Percentiles rank a stretch among this genome's conserved stretches.
phyloP scores from a whole-genome alignment of 2,888 invertebrate genomes.

The Dastarcus helophoroides region DNA sequence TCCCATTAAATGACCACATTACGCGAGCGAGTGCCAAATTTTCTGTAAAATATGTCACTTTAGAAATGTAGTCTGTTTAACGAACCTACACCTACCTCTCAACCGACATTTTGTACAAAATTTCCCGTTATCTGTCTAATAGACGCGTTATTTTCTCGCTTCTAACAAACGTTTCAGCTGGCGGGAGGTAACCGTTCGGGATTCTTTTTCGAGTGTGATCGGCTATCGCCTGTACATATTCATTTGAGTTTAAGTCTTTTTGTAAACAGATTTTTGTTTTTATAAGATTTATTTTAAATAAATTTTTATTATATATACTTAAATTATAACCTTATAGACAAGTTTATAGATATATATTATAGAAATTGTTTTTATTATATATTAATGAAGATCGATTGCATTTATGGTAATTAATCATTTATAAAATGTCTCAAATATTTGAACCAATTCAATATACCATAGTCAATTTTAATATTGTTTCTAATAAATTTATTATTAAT shows the following conservation, averaged over 20 bases:
- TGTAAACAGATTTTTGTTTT: slow-evolving; percentile 25
- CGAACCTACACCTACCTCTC: too few species aligned
- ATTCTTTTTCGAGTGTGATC: too few species aligned
- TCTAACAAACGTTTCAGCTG: too few species aligned
- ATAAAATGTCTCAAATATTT: slow-evolving; percentile 24
- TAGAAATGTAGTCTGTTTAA: too few species aligned
- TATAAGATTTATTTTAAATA: slow-evolving; percentile 30
- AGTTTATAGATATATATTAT: slow-evolving; percentile 32
- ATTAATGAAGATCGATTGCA: slow-evolving; percentile 10
- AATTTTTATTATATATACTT: slow-evolving; percentile 33
- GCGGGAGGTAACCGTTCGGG: too few species aligned
- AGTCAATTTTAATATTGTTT: slow-evolving; percentile 37
- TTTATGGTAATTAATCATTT: slow-evolving; percentile 15
- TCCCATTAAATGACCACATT: too few species aligned
- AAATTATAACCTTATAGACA: slow-evolving; percentile 29
- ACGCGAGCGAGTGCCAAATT: too few species aligned
- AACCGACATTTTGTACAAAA: too few species aligned
- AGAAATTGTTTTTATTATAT: slow-evolving; percentile 25
- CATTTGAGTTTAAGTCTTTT: slow-evolving; percentile 30
- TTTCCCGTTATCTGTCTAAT: too few species aligned
- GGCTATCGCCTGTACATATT: slow-evolving; percentile 34
- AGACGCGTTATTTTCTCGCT: too few species aligned
- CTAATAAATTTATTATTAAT: slow-evolving; percentile 35
- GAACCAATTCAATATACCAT: slow-evolving; percentile 31
- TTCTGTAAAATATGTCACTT: too few species aligned